Base-by-base conservation (phyloP, 2,888 invertebrate species). In the Trachelus tabidus region DNA sequence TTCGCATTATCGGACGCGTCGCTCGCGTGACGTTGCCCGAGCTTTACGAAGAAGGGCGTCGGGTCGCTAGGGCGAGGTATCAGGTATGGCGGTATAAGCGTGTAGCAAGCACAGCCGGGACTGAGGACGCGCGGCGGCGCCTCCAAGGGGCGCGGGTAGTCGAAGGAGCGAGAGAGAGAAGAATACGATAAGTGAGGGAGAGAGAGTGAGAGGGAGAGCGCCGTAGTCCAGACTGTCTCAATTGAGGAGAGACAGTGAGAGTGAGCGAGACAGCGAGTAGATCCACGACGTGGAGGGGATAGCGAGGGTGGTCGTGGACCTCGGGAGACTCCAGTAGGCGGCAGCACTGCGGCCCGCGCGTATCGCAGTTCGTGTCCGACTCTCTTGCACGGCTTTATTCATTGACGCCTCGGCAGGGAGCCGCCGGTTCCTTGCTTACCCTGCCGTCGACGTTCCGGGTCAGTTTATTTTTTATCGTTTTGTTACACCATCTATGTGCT, bases 291-390 rank as follows among this genome's bases (percentile, higher is more conserved):
- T 92, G 91, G 92, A 91, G 91, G 89, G 90, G 92, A 90, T 92
- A 92, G 92, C 92, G 92, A 81, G 82, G 83, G 80, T 76, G 81
- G 78, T 79, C 80, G 83, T 80, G 83, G 83, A 83, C 83, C 85
- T 80, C 73, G 69, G 80, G 81, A 82, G 79, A 79, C 84, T 81
- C 91, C 91, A 91, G 91, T 91, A 91, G 91, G 88, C 90, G 91
- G 91, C 91, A 91, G 91, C 91, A 91, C 91, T 90, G 91, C 90
- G 90, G 87, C 87, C 88, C 87, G 90, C 88, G 90, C 89, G 90
- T 89, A 89, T 89, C 91, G 89, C 88, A 88, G 87, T 87, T 87
- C 81, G 85, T 83, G 87, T 88, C 81, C 81, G 82, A 83, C 82
- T 79, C 82, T 79, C 75, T 77, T 77, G 77, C 77, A 75, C 77